Evolutionary conservation across 2,888 invertebrate genomes (phyloP), one percentile per base, ranked within the genome.

Genomic region (Scaptomyza tumidula): DNA sequence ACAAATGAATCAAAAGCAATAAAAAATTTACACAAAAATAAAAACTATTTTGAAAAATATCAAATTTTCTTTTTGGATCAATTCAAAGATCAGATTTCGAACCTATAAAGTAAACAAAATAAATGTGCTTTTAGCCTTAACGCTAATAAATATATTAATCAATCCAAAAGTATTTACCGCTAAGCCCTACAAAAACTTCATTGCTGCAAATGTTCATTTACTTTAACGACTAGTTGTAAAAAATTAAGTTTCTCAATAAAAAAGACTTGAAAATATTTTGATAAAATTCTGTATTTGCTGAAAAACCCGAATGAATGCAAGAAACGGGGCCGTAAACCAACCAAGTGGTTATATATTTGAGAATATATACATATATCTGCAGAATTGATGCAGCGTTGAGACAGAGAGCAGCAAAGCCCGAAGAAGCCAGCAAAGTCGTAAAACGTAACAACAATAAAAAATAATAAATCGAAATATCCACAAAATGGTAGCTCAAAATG

Each of bases 401-500:
- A 19, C 27, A 9, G 4, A 5, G 5, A 2, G 31, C 16, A 9
- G 43, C 44, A 9, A 24, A 43, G 44, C n/a, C 35, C 16, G 33
- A 43, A 52, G 60, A 52, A 66, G 60, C 35, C 62, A 58, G 74
- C 60, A 76, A 57, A 73, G 74, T 86, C 86, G 88, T 88, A 83
- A 86, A 86, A 83, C 88, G 86, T 88, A 86, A 81, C 70, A 83
- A 81, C 86, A 86, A 86, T 86, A 86, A 88, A 83, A 86, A 86
- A 86, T 86, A 82, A 86, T 86, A 86, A 83, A 88, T 86, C 86
- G 86, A 86, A 88, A 86, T 88, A 86, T 88, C 76, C 86, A 81
- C 86, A 86, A 81, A 86, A 85, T 82, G 83, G 80, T 72, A 73
- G 64, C 70, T 56, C 65, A 69, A 78, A 81, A 61, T 83, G 78